Evolutionary conservation across 2,113 vertebrate genomes (phyloP), one percentile per base, ranked within the genome.

Genomic region (Odontophorus gujanensis): DNA sequence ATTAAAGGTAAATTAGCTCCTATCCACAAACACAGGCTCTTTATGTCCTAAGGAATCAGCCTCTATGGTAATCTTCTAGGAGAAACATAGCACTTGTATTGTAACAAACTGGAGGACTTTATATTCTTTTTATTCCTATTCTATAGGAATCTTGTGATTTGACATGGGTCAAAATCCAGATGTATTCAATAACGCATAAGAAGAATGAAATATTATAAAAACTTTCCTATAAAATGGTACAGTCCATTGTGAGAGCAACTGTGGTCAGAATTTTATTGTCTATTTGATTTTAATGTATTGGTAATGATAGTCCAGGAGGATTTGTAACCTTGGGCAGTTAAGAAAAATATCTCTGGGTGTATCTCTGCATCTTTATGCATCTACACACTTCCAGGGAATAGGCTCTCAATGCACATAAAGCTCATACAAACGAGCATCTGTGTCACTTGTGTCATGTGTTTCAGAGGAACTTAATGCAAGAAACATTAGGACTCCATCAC

Each of bases 381-480:
- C 72, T n/a, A 62, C 77, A 62, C 76, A 38, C 24, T 48, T 65
- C 8, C 38, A 71, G 78, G 51, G 25, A 71, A 50, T 38, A 67
- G n/a, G 61, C 74, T 90, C 57, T 90, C 68, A 45, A 4, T 18
- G 85, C 32, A 78, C 73, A 55, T 55, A 45, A 63, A 74, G 50
- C 51, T 91, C 6, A 2, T 59, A 21, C 59, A 92, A 83, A 74
- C 28, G 12, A 19, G 47, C 72, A 53, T 24, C 59, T 53, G 11
- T 81, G 85, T 47, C 85, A 59, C 51, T n/a, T 50, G 73, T 6
- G 32, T 47, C 38, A 12, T 1, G 2, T 59, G 59, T 36, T 42
- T 88, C 87, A 92, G 84, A 79, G 55, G 53, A 81, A 81, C 85
- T 50, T 89, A 74, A 81, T 95, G 82, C 68, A 91, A 93, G 94